Conservation (phyloP, 2,113 vertebrate species). For the Cyrtonyx montezumae region DNA sequence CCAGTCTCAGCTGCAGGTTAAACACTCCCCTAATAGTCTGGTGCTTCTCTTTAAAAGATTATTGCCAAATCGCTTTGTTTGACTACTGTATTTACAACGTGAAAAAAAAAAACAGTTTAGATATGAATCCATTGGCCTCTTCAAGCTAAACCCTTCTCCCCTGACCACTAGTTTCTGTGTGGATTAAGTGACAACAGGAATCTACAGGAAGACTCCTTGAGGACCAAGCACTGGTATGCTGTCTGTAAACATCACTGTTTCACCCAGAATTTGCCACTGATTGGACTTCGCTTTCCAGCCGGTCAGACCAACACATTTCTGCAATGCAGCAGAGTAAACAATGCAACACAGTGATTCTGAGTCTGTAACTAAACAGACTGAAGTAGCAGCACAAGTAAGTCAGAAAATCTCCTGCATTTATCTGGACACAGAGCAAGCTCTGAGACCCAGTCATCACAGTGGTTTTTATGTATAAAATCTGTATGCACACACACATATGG, state of each 20-base stretch:
- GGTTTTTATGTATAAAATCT: constrained; percentile 36
- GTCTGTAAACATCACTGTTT: constrained; percentile 32
- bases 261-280: neutral
- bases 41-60: neutral
- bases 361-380: constrained; percentile 54
- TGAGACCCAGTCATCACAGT: constrained; percentile 61
- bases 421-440: constrained; percentile 23
- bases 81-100: neutral
- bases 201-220: neutral
- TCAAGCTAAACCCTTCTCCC: neutral
- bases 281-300: constrained; percentile 17
- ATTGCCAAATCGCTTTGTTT: constrained; percentile 13
- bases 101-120: neutral
- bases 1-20: neutral
- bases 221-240: neutral
- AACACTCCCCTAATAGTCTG: neutral
- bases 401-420: constrained; percentile 48
- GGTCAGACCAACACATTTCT: constrained; percentile 31
- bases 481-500: constrained; percentile 1
- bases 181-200: neutral
- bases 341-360: constrained; percentile 44
- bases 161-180: neutral
- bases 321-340: constrained; percentile 47
- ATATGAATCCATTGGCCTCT: neutral
- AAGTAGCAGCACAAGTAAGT: constrained; percentile 60